Conservation (phyloP, 2,888 invertebrate species). For the Coelogynopora nodosa region DNA sequence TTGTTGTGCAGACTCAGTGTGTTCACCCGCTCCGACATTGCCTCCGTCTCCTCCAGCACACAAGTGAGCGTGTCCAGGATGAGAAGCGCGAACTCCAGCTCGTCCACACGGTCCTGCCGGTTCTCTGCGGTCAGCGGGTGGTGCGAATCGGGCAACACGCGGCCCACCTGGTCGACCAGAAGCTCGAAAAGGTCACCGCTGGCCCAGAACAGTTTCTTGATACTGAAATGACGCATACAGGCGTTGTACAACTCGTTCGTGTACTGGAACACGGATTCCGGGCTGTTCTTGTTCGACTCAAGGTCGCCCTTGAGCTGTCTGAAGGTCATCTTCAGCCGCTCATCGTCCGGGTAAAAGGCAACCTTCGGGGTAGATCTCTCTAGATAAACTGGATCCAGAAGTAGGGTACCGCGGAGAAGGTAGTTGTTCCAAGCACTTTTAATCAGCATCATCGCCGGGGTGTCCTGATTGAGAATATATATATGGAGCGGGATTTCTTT, state of each 20-base stretch:
- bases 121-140: constrained; percentile 49
- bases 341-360: neutral
- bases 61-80: constrained; percentile 54
- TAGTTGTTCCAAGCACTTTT: constrained; percentile 58
- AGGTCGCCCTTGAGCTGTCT: neutral
- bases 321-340: neutral
- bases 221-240: constrained; percentile 55
- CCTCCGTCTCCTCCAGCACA: constrained; percentile 59
- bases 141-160: constrained; percentile 53
- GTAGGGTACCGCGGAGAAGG: constrained; percentile 49
- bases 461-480: constrained; percentile 55
- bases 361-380: neutral
- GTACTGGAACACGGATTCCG: constrained; percentile 54
- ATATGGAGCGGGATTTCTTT: constrained; percentile 53
- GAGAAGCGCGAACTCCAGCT: constrained; percentile 56
- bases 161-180: constrained; percentile 54
- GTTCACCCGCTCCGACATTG: constrained; percentile 52
- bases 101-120: constrained; percentile 52
- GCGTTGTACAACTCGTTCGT: constrained; percentile 55
- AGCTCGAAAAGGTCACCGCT: constrained; percentile 55
- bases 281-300: constrained; percentile 47
- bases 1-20: constrained; percentile 50
- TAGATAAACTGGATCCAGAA: constrained; percentile 51
- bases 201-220: constrained; percentile 60
- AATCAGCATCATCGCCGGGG: constrained; percentile 56